A percentile compares a stretch with the other conserved stretches of the same genome.
These are phyloP conservation scores for Diaperis boleti DNA, from an alignment of 2,888 invertebrate species.

Conservation along the genomic window DNA sequence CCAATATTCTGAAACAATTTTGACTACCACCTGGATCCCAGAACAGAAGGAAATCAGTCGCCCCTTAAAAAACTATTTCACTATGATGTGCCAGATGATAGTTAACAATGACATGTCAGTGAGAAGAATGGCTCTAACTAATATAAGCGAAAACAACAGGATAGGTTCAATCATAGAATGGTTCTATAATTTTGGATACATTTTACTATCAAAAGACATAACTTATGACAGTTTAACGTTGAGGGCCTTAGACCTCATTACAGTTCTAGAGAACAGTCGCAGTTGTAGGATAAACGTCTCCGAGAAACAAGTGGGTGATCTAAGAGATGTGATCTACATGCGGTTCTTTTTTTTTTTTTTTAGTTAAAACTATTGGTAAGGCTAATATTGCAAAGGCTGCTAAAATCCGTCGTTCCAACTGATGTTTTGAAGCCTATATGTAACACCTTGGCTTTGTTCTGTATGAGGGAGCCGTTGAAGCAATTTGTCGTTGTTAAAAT, in stretches of 20 bases:
- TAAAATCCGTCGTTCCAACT: conserved; percentile 53
- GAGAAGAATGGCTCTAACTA: conserved; percentile 70
- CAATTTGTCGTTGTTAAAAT: conserved; percentile 59
- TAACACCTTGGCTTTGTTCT: conserved; percentile 58
- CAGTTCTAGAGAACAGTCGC: conserved; percentile 71
- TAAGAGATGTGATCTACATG: too few species aligned
- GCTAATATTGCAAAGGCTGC: conserved; percentile 59
- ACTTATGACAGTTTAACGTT: conserved; percentile 62
- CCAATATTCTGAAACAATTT: conserved; percentile 57
- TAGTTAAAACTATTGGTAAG: conserved; percentile 60
- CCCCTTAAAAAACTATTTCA: conserved; percentile 59
- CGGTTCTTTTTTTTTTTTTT: conserved; percentile 34
- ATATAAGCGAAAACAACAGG: conserved; percentile 70
- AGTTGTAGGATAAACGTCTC: conserved; percentile 71
- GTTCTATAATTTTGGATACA: conserved; percentile 72
- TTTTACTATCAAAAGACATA: conserved; percentile 71
- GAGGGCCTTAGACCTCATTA: conserved; percentile 69
- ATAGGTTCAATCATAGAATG: conserved; percentile 74
- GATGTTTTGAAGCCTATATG: conserved; percentile 61
- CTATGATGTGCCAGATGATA: conserved; percentile 65
- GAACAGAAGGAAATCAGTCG: conserved; percentile 54
- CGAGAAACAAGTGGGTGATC: conserved; percentile 69
- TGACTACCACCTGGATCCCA: conserved; percentile 59
- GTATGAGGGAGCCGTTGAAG: conserved; percentile 55
- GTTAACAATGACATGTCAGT: conserved; percentile 69